These are phyloP conservation scores for Drosophila suboccidentalis DNA, from an alignment of 2,888 invertebrate genomes.

Conservation along the genomic window DNA sequence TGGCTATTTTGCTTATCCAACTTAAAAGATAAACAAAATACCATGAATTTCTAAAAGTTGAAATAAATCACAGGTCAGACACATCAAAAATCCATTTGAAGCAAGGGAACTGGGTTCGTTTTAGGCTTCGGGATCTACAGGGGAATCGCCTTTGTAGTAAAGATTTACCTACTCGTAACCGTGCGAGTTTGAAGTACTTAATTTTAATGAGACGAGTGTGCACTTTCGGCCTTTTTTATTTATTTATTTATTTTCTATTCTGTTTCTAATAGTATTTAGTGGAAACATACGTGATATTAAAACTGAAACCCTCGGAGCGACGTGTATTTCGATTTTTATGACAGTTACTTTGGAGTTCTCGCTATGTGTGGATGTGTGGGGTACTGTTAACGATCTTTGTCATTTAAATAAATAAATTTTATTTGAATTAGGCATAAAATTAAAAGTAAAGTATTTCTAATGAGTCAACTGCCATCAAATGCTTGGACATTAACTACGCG, in stretches of 20 bases:
- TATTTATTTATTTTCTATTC: slow-evolving; percentile 36
- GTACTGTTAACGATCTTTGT: slow-evolving; percentile 34
- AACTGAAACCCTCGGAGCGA: slow-evolving; percentile 39
- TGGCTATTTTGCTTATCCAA: too few relatives aligned
- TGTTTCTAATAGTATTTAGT: slow-evolving; percentile 20
- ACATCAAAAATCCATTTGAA: slow-evolving; percentile 58
- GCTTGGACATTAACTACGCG: slow-evolving; percentile 1
- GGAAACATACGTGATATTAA: slow-evolving; percentile 60
- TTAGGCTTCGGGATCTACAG: background rate
- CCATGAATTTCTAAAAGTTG: background rate
- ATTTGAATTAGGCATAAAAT: slow-evolving; percentile 39
- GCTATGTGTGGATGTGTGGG: slow-evolving; percentile 13
- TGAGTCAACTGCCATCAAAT: slow-evolving; percentile 29
- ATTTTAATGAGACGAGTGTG: slow-evolving; percentile 55
- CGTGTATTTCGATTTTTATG: slow-evolving; percentile 68
- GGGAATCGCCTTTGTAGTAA: too few relatives aligned
- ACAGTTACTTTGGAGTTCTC: background rate
- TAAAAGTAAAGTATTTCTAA: slow-evolving; percentile 39
- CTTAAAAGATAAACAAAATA: background rate
- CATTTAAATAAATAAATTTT: slow-evolving; percentile 52
- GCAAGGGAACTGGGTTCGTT: slow-evolving; percentile 4
- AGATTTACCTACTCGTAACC: background rate
- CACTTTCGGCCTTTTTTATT: slow-evolving; percentile 27
- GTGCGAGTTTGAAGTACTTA: slow-evolving; percentile 52
- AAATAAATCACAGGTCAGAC: slow-evolving; percentile 51